These are phyloP conservation scores for Channa argus DNA, from an alignment of 2,113 vertebrate species.

Conservation along the genomic window DNA sequence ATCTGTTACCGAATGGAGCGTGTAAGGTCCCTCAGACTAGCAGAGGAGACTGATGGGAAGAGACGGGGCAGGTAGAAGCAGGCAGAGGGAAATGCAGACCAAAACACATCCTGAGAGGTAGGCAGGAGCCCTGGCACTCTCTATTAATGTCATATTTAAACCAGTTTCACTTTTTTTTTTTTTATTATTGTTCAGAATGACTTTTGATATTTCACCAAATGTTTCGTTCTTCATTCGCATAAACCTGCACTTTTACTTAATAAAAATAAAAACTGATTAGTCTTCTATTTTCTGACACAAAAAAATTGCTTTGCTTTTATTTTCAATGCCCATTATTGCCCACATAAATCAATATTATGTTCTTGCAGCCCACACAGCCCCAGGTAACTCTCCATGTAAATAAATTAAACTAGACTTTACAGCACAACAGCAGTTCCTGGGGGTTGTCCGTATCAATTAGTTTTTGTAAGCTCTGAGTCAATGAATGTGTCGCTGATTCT, in stretches of 20 bases:
- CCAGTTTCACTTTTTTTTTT: neutral
- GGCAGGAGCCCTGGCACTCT: slow-evolving; percentile 23
- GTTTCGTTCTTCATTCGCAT: slow-evolving; percentile 11
- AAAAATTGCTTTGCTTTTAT: slow-evolving; percentile 23
- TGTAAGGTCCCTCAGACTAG: slow-evolving; percentile 52
- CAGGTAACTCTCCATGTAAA: slow-evolving; percentile 16
- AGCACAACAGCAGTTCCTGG: slow-evolving; percentile 10
- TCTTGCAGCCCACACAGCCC: neutral
- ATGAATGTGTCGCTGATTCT: slow-evolving; percentile 24
- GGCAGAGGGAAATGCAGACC: slow-evolving; percentile 34
- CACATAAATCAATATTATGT: slow-evolving; percentile 23
- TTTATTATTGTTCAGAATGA: slow-evolving; percentile 7
- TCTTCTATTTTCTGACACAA: slow-evolving; percentile 7
- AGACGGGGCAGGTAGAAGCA: slow-evolving; percentile 53
- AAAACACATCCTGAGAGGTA: slow-evolving; percentile 45
- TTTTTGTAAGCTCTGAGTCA: slow-evolving; percentile 40
- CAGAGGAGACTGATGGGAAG: slow-evolving; percentile 56
- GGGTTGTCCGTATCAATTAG: slow-evolving; percentile 47
- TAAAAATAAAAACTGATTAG: slow-evolving; percentile 32
- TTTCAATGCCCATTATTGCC: slow-evolving; percentile 31
- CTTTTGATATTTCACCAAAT: slow-evolving; percentile 18
- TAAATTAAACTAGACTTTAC: slow-evolving; percentile 35
- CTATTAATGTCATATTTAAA: slow-evolving; percentile 35
- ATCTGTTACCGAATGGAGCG: slow-evolving; percentile 56
- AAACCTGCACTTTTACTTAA: slow-evolving; percentile 11